Evolutionary conservation across 2,888 invertebrate species (phyloP).

Genomic region (Eurois occulta): DNA sequence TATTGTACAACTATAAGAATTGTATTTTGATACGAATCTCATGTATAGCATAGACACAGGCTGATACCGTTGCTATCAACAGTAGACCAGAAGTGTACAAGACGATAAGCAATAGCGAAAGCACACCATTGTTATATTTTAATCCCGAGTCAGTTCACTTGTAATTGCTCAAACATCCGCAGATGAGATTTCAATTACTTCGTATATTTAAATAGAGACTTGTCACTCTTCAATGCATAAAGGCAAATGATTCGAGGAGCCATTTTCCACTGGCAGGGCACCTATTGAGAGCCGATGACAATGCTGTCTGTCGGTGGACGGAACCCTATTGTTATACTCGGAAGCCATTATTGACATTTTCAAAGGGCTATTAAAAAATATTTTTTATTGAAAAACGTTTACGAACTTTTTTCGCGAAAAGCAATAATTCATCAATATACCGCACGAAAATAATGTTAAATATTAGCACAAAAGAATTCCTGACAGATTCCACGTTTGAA

Average conservation of each 20-base stretch:
- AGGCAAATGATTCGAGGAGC: conserved; percentile 84
- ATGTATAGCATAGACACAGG: background rate
- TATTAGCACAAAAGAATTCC: conserved; percentile 60
- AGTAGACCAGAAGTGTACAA: conserved; percentile 8
- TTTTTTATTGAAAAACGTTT: conserved; percentile 84
- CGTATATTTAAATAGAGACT: conserved; percentile 76
- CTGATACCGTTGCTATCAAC: background rate
- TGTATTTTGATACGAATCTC: background rate
- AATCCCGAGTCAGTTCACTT: conserved; percentile 43
- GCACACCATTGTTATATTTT: conserved; percentile 35
- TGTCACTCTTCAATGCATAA: conserved; percentile 83
- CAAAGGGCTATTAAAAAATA: conserved; percentile 87
- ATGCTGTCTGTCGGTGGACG: conserved; percentile 85
- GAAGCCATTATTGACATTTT: conserved; percentile 89
- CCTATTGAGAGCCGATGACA: conserved; percentile 83
- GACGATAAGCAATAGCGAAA: conserved; percentile 1
- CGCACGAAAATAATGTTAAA: conserved; percentile 68
- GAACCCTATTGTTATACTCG: conserved; percentile 86
- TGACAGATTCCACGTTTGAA: conserved; percentile 60
- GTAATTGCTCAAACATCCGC: conserved; percentile 59
- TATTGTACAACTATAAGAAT: background rate
- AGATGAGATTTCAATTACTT: conserved; percentile 80
- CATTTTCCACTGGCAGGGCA: conserved; percentile 85
- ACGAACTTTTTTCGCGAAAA: conserved; percentile 73
- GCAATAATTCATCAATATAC: conserved; percentile 74